Percentiles rank a stretch among this genome's conserved stretches.
These are phyloP conservation scores for Chelonus formosanus DNA, from an alignment of 2,888 invertebrate species.

Conservation along the genomic window DNA sequence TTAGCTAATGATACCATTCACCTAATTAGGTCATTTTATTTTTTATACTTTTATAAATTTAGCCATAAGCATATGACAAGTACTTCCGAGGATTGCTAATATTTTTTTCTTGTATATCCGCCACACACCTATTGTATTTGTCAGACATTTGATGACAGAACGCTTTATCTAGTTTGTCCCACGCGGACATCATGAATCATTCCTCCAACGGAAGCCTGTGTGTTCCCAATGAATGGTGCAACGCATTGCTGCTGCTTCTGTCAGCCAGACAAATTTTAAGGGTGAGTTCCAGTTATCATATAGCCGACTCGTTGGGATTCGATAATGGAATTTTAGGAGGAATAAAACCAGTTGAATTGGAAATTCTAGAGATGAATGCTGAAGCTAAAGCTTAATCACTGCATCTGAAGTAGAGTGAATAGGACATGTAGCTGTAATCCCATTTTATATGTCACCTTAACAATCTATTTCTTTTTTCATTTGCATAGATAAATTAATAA, in stretches of 20 bases:
- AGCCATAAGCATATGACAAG: no score
- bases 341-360: no score
- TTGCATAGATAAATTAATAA: neutral
- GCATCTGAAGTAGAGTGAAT: neutral
- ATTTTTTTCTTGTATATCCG: neutral
- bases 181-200: conserved; percentile 23
- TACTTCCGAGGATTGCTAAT: no score
- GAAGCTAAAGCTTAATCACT: conserved; percentile 13
- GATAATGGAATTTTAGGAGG: neutral
- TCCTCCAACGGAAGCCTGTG: conserved; percentile 19
- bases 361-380: neutral
- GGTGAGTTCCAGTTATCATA: neutral
- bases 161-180: conserved; percentile 3
- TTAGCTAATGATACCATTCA: no score
- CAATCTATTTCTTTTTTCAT: neutral
- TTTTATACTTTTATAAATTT: no score
- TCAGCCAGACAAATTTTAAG: conserved; percentile 4
- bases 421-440: neutral
- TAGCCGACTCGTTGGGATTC: neutral
- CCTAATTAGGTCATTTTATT: no score
- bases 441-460: neutral
- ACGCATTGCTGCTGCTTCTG: conserved; percentile 15
- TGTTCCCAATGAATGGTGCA: conserved; percentile 27
- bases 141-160: neutral
- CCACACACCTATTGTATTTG: conserved; percentile 5